phyloP scores from a whole-genome alignment of 2,888 invertebrate genomes.

The Drosophila acutilabella region DNA sequence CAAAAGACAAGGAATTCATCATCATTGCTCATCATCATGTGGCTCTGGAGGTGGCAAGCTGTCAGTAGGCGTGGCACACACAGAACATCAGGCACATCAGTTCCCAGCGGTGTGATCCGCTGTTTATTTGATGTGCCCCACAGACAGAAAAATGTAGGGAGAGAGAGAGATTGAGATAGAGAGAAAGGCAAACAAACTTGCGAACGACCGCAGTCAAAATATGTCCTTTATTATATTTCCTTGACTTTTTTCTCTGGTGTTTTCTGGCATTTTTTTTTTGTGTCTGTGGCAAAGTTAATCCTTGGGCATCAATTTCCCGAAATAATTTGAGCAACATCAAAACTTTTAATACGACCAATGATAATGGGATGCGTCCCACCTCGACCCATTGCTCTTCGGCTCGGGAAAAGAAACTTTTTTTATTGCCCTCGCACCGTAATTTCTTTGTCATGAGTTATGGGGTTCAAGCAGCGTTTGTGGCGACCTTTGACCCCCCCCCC shows the following conservation, averaged over 20 bases:
- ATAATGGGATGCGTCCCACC: constrained; percentile 60
- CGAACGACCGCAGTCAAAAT: constrained; percentile 51
- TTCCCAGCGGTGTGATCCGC: constrained; percentile 68
- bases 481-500: constrained; percentile 48
- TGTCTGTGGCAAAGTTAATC: constrained; percentile 72
- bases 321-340: constrained; percentile 80
- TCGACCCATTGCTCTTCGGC: constrained; percentile 9
- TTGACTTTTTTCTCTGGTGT: constrained; percentile 15
- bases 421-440: constrained; percentile 71
- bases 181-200: constrained; percentile 35
- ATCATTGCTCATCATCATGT: constrained; percentile 66
- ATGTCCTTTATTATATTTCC: constrained; percentile 74
- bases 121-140: constrained; percentile 68
- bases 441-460: constrained; percentile 75
- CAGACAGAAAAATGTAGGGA: background rate
- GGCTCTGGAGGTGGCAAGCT: constrained; percentile 48
- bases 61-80: constrained; percentile 50
- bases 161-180: background rate
- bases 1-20: constrained; percentile 75
- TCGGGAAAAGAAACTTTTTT: constrained; percentile 53
- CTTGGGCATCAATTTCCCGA: constrained; percentile 81
- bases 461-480: constrained; percentile 40
- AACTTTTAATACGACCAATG: constrained; percentile 82
- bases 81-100: constrained; percentile 20
- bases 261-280: constrained; percentile 11